Evolutionary conservation across 37 sponge, comb jelly and placozoan genomes (phyloP).

Genomic region (Ianthella basta): DNA sequence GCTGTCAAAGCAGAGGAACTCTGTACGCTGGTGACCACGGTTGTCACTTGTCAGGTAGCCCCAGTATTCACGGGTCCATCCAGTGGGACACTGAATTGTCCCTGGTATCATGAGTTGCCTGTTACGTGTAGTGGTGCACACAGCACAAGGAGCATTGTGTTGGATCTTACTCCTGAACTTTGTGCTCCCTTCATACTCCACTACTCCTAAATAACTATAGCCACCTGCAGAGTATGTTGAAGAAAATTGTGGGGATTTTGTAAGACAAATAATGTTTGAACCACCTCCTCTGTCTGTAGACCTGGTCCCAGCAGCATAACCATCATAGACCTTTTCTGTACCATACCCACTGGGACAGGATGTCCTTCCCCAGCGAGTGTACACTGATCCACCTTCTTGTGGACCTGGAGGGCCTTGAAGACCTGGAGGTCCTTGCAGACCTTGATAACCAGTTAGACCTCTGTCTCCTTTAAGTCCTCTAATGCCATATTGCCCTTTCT

Average conservation of each 20-base stretch:
- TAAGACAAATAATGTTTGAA: constrained; percentile 19
- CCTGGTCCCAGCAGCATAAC: constrained; percentile 19
- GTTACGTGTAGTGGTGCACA: neutral
- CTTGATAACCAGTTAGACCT: neutral
- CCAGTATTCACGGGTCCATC: constrained; percentile 12
- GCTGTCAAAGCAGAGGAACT: constrained; percentile 4
- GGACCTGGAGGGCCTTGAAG: too few relatives aligned
- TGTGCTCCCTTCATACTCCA: neutral
- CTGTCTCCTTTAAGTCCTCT: too few relatives aligned
- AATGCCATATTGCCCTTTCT: too few relatives aligned
- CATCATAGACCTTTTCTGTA: neutral
- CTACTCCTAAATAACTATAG: neutral
- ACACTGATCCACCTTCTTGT: neutral
- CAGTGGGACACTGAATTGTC: neutral
- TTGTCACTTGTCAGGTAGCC: constrained; percentile 10
- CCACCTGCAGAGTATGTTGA: too few relatives aligned
- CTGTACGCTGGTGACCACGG: neutral
- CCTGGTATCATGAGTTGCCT: constrained; percentile 15
- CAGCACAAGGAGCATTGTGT: constrained; percentile 26
- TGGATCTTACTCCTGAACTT: neutral
- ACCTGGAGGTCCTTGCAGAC: neutral
- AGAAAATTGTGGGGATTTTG: neutral
- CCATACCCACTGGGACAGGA: neutral
- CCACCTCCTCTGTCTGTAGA: neutral
- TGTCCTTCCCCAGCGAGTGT: constrained; percentile 29